Evolutionary conservation across 2,888 invertebrate genomes (phyloP), one percentile per base, ranked within the genome.

Genomic region (Caenorhabditis virilis): DNA sequence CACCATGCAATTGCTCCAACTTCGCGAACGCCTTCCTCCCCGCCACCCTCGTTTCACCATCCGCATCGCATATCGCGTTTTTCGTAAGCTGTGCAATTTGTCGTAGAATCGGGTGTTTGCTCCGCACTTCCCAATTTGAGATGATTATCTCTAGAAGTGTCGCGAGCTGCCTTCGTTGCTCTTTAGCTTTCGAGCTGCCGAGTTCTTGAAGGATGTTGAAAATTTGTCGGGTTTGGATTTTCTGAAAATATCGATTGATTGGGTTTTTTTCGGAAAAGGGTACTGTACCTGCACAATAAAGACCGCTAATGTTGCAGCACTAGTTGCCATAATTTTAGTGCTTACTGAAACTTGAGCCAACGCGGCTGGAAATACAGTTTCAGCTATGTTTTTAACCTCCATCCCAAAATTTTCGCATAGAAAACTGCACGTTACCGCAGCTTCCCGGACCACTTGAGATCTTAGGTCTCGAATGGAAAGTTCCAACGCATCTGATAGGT

Each of bases 281-380:
- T 7, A n/a, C n/a, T n/a, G n/a, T 16, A 60, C 61, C 51, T 56
- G 35, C 25, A 63, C 56, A 39, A 65, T 50, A 18, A 65, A 65
- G 15, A 45, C 41, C 1, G 53, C 45, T 9, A 65, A 16, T 2
- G 65, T 60, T 3, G 65, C 60, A 1, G 56, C 65, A 41, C 55
- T 56, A 0, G 60, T 54, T 1, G 65, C 55, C 47, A 60, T 65
- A 27, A 65, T 50, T 36, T 65, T 65, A 0, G 59, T 59, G 27
- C 38, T 49, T 5, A 52, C 51, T 0, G 36, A 27, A 0, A 59
- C 52, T 43, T 60, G 65, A 11, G 52, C 27, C 15, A 65, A 22
- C 1, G 60, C 60, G 0, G 55, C 59, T 1, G 47, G 43, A 22
- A 64, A 22, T 20, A 64, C 59, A 4, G 35, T 13, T 25, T 64